phyloP scores from a whole-genome alignment of 2,888 invertebrate genomes.

The Nasonia oneida region DNA sequence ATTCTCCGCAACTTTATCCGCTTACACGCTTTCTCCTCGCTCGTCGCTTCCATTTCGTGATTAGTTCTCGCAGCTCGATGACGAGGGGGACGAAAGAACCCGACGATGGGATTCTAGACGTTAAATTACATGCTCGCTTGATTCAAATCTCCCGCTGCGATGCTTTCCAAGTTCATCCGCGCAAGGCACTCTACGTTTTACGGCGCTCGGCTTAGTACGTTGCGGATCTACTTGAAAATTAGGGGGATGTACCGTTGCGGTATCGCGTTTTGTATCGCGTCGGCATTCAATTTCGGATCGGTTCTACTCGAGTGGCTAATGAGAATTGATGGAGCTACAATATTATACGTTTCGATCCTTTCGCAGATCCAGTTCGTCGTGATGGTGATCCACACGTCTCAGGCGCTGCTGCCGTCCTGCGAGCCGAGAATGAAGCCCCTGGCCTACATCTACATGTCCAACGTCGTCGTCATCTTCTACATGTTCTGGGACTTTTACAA shows the following conservation, averaged over 20 bases:
- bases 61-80: constrained; percentile 31
- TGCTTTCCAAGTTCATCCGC: constrained; percentile 11
- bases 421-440: constrained; percentile 80
- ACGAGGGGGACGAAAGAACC: constrained; percentile 7
- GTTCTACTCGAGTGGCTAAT: neutral
- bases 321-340: neutral
- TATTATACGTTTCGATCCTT: neutral
- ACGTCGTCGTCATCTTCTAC: constrained; percentile 84
- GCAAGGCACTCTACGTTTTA: neutral
- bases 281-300: neutral
- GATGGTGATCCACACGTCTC: constrained; percentile 82
- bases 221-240: neutral
- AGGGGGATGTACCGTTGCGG: neutral
- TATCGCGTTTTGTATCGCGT: neutral
- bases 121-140: constrained; percentile 40
- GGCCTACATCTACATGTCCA: constrained; percentile 82
- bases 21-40: constrained; percentile 11
- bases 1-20: constrained; percentile 12
- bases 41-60: constrained; percentile 21
- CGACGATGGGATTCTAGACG: constrained; percentile 40
- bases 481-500: constrained; percentile 87
- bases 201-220: neutral
- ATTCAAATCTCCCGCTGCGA: constrained; percentile 29
- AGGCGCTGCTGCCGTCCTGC: constrained; percentile 82
- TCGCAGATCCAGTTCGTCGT: constrained; percentile 85